Base-by-base conservation (phyloP, 2,888 invertebrate species). In the Ellobium chinense region DNA sequence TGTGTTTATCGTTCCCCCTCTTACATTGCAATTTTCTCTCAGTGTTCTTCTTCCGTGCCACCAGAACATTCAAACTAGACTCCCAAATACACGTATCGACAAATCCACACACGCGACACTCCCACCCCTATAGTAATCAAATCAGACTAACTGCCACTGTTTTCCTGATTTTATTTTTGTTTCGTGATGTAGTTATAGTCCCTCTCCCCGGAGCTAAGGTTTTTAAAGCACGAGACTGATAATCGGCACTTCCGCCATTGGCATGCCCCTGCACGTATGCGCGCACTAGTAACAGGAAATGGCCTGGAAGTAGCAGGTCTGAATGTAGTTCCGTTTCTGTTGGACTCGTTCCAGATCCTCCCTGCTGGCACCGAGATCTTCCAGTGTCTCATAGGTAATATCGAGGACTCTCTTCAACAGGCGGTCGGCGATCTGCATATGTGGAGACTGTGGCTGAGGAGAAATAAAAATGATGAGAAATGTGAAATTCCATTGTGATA, bases 281-380 rank as follows among this genome's bases (percentile, higher is more conserved):
- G 46, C 46, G 21, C 31, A 4, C 81, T 83, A 89, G 75, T 88
- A 89, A 63, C 88, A 89, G 21, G 89, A 84, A 65, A 89, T 83
- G 14, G 89, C 88, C 75, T 89, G 88, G 83, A 89, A 89, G 65
- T 89, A 89, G 78, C 89, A 89, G 24, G 85, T 85, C 39, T 86
- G 85, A 39, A 89, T 89, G 56, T 84, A 79, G 27, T 82, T 84
- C 21, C 88, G 68, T 81, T 89, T 89, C 34, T 84, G 82, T 70
- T 89, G 87, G 2, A 89, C 84, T 63, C 86, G 83, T 68, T 85
- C 83, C 60, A 89, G 78, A 76, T 88, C 88, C 3, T 81, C 78
- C 4, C 85, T 81, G 73, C 83, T 87, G 60, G 84, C 88, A 1
- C 88, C 88, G 24, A 87, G 72, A 37, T 89, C 88, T 46, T 84